A percentile compares a stretch with the other conserved stretches of the same genome.
Conservation (phyloP, 2,113 vertebrate species). For the Heteronetta atricapilla region DNA sequence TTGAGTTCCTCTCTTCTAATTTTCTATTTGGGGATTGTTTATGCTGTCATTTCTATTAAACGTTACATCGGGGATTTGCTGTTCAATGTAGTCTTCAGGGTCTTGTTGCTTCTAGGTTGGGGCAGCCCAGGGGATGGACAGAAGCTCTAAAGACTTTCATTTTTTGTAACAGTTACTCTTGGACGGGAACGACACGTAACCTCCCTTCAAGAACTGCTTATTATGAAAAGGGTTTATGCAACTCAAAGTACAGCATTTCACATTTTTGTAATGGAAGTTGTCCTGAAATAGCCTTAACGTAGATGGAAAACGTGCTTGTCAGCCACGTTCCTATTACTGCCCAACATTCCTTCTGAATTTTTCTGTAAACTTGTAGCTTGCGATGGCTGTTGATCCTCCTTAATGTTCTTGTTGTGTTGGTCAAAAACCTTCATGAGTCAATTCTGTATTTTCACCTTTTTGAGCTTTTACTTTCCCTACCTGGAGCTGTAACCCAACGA, state of each 20-base stretch:
- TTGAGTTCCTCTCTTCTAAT: not conserved
- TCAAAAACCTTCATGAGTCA: not conserved
- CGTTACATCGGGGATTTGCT: not conserved
- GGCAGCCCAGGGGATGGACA: not conserved
- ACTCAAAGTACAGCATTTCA: not conserved
- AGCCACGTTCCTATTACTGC: not conserved
- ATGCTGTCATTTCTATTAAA: not conserved
- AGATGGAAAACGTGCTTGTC: constrained; percentile 44
- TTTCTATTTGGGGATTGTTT: not conserved
- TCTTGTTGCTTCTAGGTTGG: not conserved
- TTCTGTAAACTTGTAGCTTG: not conserved
- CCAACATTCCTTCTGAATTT: not conserved
- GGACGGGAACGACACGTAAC: not conserved
- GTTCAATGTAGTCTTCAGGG: not conserved
- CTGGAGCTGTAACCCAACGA: accelerated
- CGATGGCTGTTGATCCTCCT: not conserved
- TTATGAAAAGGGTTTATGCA: constrained; percentile 30
- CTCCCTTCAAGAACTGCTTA: not conserved
- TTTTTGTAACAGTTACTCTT: not conserved
- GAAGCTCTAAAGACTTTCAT: not conserved
- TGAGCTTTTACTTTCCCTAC: not conserved
- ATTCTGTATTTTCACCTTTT: not conserved
- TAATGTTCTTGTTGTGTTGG: not conserved
- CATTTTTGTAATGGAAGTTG: constrained; percentile 20
- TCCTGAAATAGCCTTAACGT: constrained; percentile 32